These are phyloP conservation scores for Calliopum simillimum DNA, from an alignment of 2,888 invertebrate genomes.

Conservation along the genomic window DNA sequence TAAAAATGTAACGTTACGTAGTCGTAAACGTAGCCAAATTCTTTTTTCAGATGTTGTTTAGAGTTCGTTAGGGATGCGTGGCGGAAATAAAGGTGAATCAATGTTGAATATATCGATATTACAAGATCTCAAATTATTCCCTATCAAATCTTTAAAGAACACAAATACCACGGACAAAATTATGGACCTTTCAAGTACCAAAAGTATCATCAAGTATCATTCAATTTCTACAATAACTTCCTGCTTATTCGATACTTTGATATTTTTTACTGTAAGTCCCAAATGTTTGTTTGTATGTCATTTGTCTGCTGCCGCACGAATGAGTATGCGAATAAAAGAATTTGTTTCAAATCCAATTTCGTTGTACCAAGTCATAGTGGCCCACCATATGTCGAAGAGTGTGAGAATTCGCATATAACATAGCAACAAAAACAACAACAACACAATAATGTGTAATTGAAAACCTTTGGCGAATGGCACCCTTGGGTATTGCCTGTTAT, in stretches of 20 bases:
- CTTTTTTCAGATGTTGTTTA: background rate
- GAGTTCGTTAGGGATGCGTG: too few relatives aligned
- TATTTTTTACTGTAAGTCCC: background rate
- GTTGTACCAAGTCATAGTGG: background rate
- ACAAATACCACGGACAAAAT: too few relatives aligned
- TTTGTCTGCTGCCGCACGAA: background rate
- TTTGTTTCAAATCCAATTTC: constrained; percentile 62
- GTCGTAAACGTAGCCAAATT: constrained; percentile 12
- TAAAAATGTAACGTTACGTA: constrained; percentile 30
- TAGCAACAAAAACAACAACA: background rate
- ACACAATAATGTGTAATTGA: constrained; percentile 65
- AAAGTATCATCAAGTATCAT: too few relatives aligned
- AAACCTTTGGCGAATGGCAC: constrained; percentile 63
- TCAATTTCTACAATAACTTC: too few relatives aligned
- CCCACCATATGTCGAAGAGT: background rate
- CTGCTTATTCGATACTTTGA: too few relatives aligned
- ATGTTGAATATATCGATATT: too few relatives aligned
- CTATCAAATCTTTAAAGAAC: too few relatives aligned
- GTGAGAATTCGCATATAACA: too few relatives aligned
- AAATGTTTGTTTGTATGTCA: background rate
- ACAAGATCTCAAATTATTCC: too few relatives aligned
- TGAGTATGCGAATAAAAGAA: constrained; percentile 43
- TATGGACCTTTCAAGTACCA: too few relatives aligned
- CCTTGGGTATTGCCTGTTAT: constrained; percentile 49
- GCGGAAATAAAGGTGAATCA: too few relatives aligned